Evolutionary conservation across 2,888 invertebrate species (phyloP).

Genomic region (Polietes domitor): DNA sequence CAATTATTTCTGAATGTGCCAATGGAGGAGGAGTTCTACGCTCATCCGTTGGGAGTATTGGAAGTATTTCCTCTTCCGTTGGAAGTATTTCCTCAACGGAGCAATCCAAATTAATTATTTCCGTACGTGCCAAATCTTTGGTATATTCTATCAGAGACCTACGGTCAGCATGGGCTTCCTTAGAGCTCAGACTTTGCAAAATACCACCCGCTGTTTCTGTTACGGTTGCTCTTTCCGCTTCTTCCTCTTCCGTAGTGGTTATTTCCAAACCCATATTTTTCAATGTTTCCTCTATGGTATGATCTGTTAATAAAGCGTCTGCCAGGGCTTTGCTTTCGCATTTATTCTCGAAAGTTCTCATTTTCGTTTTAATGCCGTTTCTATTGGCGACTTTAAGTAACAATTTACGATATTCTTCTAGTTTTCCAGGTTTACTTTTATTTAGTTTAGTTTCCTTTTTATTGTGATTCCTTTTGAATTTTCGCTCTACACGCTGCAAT

Average conservation of each 20-base stretch:
- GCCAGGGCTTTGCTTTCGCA: not conserved
- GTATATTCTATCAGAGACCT: too few species aligned
- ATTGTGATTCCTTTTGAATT: not conserved
- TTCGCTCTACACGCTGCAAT: not conserved
- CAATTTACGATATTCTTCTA: not conserved
- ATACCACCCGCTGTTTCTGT: not conserved
- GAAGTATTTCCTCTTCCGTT: too few species aligned
- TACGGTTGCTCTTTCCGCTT: not conserved
- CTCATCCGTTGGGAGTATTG: too few species aligned
- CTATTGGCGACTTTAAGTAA: not conserved
- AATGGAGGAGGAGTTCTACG: not conserved
- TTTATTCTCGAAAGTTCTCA: not conserved
- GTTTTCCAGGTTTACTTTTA: not conserved
- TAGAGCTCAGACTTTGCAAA: not conserved
- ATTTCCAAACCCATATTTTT: slow-evolving; percentile 20
- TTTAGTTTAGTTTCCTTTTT: not conserved
- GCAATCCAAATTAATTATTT: not conserved
- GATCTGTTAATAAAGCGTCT: not conserved
- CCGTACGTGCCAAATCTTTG: not conserved
- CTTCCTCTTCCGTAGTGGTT: not conserved
- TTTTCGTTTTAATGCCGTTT: not conserved
- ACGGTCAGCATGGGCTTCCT: not conserved
- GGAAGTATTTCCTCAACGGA: not conserved
- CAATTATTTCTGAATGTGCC: not conserved
- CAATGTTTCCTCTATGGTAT: not conserved